Conservation (phyloP, 2,888 invertebrate genomes). For the Philopedon plagiatum region DNA sequence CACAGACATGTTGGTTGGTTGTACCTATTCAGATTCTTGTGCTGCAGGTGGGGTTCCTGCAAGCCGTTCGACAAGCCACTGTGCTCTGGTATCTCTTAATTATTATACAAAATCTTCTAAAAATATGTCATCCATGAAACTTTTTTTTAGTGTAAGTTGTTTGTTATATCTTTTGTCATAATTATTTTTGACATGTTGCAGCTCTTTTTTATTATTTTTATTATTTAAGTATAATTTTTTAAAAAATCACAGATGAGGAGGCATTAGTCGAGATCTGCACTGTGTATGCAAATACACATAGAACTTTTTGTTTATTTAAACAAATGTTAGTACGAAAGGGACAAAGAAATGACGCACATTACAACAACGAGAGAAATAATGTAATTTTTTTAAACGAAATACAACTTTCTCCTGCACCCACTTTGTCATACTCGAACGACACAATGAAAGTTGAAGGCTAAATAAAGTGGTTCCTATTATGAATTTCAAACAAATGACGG, state of each 20-base stretch:
- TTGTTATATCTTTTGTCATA: too few species aligned
- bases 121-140: too few species aligned
- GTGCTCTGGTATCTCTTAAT: not conserved
- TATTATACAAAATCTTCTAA: conserved; percentile 1
- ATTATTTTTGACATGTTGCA: too few species aligned
- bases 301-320: too few species aligned
- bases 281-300: too few species aligned
- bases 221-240: too few species aligned
- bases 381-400: conserved; percentile 25
- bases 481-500: conserved; percentile 16
- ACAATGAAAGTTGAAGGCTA: conserved; percentile 41
- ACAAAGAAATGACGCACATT: not conserved
- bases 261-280: too few species aligned
- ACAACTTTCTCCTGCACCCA: conserved; percentile 21
- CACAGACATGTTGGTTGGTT: conserved; percentile 33
- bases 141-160: too few species aligned
- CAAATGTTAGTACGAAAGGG: too few species aligned
- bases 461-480: conserved; percentile 24
- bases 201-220: too few species aligned
- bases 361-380: conserved; percentile 4
- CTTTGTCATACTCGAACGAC: conserved; percentile 31
- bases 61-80: conserved; percentile 8
- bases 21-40: conserved; percentile 32
- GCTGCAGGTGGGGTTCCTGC: conserved; percentile 48
- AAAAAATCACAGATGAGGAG: too few species aligned